Conservation (phyloP, 1,140 invertebrate genomes). For the Drosophila ambigua region DNA sequence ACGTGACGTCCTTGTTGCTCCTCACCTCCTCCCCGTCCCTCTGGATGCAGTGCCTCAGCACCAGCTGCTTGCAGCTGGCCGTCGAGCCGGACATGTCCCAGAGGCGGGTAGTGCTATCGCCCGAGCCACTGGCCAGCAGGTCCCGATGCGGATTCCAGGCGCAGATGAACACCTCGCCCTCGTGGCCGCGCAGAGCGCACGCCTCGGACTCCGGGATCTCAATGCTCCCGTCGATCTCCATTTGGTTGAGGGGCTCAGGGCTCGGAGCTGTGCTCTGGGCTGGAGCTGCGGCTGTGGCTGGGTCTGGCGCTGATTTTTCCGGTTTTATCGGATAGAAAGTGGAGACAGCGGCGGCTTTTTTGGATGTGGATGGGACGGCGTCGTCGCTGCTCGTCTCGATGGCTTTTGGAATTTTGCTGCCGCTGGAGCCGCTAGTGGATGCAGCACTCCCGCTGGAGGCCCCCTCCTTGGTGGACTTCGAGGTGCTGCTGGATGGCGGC, state of each 20-base stretch:
- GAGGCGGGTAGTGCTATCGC: constrained; percentile 98
- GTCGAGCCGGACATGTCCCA: constrained; percentile 98
- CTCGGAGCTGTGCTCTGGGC: constrained; percentile 54
- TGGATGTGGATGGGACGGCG: constrained; percentile 84
- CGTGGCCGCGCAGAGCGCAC: constrained; percentile 96
- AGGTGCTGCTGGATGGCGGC: too few relatives aligned
- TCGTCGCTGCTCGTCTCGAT: constrained; percentile 57
- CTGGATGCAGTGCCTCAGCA: constrained; percentile 98
- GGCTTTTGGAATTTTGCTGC: constrained; percentile 36
- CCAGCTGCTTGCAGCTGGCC: constrained; percentile 93
- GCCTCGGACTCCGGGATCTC: constrained; percentile 97
- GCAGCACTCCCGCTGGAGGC: constrained; percentile 61
- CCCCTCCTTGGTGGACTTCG: constrained; percentile 86
- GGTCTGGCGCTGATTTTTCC: not conserved
- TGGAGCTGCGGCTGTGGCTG: constrained; percentile 9
- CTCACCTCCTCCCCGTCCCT: constrained; percentile 98
- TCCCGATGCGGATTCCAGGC: constrained; percentile 99
- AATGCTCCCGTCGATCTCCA: constrained; percentile 91
- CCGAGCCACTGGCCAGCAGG: constrained; percentile 97
- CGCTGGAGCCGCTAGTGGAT: constrained; percentile 1
- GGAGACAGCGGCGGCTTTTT: constrained; percentile 57
- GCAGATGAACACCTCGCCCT: constrained; percentile 99
- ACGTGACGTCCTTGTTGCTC: constrained; percentile 99
- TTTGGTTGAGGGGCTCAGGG: constrained; percentile 82
- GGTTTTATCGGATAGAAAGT: too few relatives aligned